phyloP scores from a whole-genome alignment of 2,888 invertebrate species.

The Macrophya annulata region DNA sequence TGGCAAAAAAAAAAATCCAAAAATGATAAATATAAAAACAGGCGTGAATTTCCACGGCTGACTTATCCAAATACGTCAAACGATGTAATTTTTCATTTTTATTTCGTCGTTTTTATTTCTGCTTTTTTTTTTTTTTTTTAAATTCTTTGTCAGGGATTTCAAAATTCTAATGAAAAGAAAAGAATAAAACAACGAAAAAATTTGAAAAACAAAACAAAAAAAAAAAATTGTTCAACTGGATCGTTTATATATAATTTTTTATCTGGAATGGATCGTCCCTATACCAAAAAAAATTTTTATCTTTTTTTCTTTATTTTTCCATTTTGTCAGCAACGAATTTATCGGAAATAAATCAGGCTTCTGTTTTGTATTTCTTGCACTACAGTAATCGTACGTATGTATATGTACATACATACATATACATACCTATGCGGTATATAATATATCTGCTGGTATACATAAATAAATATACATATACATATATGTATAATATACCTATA shows the following conservation, averaged over 20 bases:
- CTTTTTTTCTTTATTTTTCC: neutral
- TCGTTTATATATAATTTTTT: neutral
- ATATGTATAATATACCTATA: too few species aligned
- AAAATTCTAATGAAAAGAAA: neutral
- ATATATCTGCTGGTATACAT: neutral
- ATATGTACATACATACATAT: too few species aligned
- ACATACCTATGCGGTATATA: neutral
- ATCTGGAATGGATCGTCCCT: neutral
- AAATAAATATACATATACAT: too few species aligned
- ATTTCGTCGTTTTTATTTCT: too few species aligned
- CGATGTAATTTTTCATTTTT: neutral
- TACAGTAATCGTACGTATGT: too few species aligned
- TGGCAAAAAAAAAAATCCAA: too few species aligned
- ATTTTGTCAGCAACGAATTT: neutral
- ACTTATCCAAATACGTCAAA: neutral
- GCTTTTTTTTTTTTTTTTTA: neutral
- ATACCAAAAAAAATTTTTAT: too few species aligned
- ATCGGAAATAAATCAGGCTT: constrained; percentile 40
- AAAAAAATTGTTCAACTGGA: too few species aligned
- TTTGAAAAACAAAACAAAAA: too few species aligned
- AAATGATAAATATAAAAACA: too few species aligned
- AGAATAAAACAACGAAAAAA: too few species aligned
- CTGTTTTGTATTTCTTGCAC: constrained; percentile 14
- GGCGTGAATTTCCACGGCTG: too few species aligned
- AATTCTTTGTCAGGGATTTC: neutral